Evolutionary conservation across 2,797 vertebrate species (phyloP).

Genomic region (Carcharodon carcharias): DNA sequence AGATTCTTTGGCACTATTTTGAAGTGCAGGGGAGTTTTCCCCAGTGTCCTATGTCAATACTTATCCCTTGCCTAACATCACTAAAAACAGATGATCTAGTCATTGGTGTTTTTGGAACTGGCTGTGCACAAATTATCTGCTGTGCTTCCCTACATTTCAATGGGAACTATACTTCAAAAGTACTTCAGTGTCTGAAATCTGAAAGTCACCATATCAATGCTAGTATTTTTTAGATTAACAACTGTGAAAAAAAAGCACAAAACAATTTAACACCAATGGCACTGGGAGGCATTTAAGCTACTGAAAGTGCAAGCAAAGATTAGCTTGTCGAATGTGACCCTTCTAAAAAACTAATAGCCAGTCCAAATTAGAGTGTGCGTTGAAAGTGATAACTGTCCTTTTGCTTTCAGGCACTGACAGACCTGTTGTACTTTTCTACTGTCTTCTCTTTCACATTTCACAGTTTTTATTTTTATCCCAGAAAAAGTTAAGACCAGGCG

Average conservation of each 20-base stretch:
- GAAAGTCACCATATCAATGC: neutral
- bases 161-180: neutral
- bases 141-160: neutral
- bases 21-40: neutral
- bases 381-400: neutral
- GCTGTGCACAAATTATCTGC: neutral
- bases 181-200: neutral
- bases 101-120: neutral
- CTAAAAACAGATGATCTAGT: neutral
- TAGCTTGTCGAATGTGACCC: neutral
- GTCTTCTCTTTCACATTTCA: neutral
- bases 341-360: neutral
- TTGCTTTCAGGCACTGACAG: neutral
- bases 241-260: neutral
- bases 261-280: neutral
- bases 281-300: neutral
- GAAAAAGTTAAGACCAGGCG: neutral
- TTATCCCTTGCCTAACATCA: neutral
- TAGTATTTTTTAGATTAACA: neutral
- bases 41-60: neutral
- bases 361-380: neutral
- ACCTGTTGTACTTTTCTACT: neutral
- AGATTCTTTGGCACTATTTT: neutral
- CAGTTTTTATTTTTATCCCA: conserved; percentile 10
- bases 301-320: neutral